These are phyloP conservation scores for Onthophagus taurus DNA, from an alignment of 1,140 invertebrate genomes.

Conservation along the genomic window DNA sequence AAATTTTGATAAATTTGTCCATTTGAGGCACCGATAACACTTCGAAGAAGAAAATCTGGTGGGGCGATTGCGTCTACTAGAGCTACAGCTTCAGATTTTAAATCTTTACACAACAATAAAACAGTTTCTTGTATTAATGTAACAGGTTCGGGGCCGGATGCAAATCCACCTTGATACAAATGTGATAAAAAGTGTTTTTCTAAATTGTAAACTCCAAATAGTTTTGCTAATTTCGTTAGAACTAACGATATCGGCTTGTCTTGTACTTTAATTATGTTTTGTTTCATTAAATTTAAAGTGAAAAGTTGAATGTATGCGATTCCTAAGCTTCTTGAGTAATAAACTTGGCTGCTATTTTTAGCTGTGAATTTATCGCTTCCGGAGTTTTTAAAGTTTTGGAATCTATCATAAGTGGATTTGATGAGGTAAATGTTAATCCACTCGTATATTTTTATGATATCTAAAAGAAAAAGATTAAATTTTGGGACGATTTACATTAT, in stretches of 20 bases:
- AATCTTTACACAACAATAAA: conserved; percentile 47
- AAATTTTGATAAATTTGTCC: conserved; percentile 49
- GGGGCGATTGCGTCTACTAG: conserved; percentile 64
- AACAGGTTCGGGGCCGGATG: conserved; percentile 39
- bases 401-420: conserved; percentile 53
- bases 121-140: conserved; percentile 48
- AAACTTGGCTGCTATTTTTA: conserved; percentile 75
- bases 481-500: neutral
- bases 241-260: conserved; percentile 43
- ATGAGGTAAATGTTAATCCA: conserved; percentile 80
- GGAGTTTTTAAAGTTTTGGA: conserved; percentile 44
- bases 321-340: conserved; percentile 63
- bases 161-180: conserved; percentile 66
- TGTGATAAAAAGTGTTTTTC: conserved; percentile 61
- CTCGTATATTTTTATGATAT: conserved; percentile 34
- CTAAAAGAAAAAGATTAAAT: neutral
- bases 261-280: conserved; percentile 44
- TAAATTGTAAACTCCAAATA: conserved; percentile 63
- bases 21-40: conserved; percentile 63
- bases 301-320: conserved; percentile 44
- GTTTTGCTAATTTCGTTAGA: conserved; percentile 52
- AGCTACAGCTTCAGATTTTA: conserved; percentile 63
- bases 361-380: conserved; percentile 61
- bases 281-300: conserved; percentile 48
- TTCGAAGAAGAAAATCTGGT: conserved; percentile 68